Conservation (phyloP, 2,113 vertebrate species). For the Boulengeromyrus knoepffleri region DNA sequence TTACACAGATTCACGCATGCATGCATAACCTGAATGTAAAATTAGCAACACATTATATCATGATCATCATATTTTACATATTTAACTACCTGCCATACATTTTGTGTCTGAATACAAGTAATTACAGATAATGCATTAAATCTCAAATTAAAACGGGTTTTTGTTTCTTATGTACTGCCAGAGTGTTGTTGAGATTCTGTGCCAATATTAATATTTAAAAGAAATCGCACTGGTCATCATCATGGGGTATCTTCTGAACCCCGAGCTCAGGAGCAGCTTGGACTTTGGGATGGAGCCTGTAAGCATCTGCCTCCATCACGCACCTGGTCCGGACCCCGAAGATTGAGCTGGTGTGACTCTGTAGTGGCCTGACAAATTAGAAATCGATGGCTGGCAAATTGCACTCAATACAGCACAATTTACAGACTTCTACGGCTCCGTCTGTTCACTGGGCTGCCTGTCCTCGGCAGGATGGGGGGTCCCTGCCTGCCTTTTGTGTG, state of each 20-base stretch:
- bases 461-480: not conserved
- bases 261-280: not conserved
- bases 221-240: not conserved
- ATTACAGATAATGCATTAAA: not conserved
- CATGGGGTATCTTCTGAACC: not conserved
- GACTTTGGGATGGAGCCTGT: not conserved
- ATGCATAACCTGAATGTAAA: not conserved
- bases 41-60: not conserved
- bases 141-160: not conserved
- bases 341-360: not conserved
- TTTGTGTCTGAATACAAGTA: not conserved
- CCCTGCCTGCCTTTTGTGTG: not conserved
- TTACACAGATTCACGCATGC: not conserved
- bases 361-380: slow-evolving; percentile 17
- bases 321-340: not conserved
- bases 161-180: not conserved
- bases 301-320: too few species aligned
- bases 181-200: not conserved
- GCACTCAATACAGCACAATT: slow-evolving; percentile 11
- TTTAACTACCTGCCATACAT: not conserved
- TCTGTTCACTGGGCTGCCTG: not conserved
- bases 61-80: not conserved
- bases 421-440: not conserved
- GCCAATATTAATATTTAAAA: not conserved
- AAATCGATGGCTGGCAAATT: slow-evolving; percentile 17